Evolutionary conservation across 2,113 vertebrate genomes (phyloP), one percentile per base, ranked within the genome.

Genomic region (Brachyhypopomus occidentalis): DNA sequence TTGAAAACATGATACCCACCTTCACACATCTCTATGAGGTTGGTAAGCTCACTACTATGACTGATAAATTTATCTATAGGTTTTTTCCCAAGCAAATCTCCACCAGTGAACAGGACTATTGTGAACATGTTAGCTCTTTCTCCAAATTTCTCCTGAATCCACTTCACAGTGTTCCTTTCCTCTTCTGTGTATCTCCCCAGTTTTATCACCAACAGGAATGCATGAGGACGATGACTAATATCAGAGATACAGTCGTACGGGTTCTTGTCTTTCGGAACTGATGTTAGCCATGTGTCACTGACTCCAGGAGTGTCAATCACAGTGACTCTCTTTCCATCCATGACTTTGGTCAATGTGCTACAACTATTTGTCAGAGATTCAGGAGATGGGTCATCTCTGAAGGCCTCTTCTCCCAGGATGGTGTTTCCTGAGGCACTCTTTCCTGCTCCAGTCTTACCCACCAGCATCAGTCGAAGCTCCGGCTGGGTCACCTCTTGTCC

Each of bases 71-170:
- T 70, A 5, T 76, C 62, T 5, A 9, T 48, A 3, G 16, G 14
- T 17, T 30, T 76, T 6, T 3, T 5, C 6, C 25, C 74, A 9
- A 64, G 34, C 23, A 84, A 71, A 74, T 88, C 84, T 67, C 84
- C 83, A 30, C 27, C 45, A 14, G 77, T 86, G 60, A 87, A 87
- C 27, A 88, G 20, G 23, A 84, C 38, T 5, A 84, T 66, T 4
- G 77, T 80, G 56, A 86, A 77, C n/a, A 41, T 27, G 41, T 78
- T 34, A 70, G 27, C 64, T 20, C 62, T 78, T 38, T n/a, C 69
- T 1, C 83, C 78, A 73, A 77, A 84, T 8, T 80, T 80, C 23
- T 84, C 45, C 9, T 22, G 23, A 27, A 80, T n/a, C 59, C 48
- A 41, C 5, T 71, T 30, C 30, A 30, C 30, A 30, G 30, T 3